Evolutionary conservation across 2,113 vertebrate genomes (phyloP).

Genomic region (Alligator sinensis): DNA sequence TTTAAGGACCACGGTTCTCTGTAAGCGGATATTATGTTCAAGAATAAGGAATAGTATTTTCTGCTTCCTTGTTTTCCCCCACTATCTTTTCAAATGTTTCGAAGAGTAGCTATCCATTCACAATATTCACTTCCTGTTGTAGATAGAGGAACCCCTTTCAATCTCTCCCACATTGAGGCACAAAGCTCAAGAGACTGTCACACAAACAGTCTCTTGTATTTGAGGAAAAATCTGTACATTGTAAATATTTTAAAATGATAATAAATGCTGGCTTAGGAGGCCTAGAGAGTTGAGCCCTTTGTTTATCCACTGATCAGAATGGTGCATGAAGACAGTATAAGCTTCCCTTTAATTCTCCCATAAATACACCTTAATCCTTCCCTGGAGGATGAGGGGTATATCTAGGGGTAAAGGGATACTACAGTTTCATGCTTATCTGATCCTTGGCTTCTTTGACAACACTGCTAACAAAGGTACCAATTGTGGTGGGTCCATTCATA

Average conservation of each 20-base stretch:
- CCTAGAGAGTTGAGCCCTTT: neutral
- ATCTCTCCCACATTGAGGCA: neutral
- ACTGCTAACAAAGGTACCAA: neutral
- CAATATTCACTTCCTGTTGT: neutral
- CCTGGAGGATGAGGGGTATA: neutral
- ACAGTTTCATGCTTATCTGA: neutral
- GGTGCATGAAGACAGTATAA: accelerated
- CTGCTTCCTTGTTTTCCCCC: conserved; percentile 16
- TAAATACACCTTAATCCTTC: neutral
- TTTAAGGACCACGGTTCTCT: conserved; percentile 22
- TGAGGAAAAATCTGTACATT: neutral
- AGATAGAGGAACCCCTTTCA: neutral
- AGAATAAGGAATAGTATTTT: conserved; percentile 3
- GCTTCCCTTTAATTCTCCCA: neutral
- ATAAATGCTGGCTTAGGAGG: neutral
- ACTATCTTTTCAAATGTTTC: neutral
- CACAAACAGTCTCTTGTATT: neutral
- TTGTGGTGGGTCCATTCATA: neutral
- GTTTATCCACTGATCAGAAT: neutral
- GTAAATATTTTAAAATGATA: neutral
- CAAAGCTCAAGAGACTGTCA: neutral
- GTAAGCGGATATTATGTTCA: conserved; percentile 56
- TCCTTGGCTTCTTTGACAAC: neutral
- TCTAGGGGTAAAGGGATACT: neutral
- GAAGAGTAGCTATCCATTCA: neutral